Conservation (phyloP, 2,888 invertebrate species). For the Doris montereyensis region DNA sequence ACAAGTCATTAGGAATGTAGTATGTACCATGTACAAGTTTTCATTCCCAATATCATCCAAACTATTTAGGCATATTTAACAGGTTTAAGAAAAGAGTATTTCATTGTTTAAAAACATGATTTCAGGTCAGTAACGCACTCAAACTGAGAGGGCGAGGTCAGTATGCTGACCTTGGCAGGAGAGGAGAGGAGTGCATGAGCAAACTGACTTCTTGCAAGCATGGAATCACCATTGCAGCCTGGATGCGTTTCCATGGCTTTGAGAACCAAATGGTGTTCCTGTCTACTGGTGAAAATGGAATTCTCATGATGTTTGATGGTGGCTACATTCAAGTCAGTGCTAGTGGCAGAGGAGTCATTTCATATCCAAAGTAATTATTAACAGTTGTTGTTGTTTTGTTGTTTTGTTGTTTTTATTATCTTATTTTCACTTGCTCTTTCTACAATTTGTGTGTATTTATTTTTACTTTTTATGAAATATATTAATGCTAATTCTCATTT, state of each 20-base stretch:
- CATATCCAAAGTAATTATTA: conserved; percentile 21
- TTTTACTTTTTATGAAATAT: no score
- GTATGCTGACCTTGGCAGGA: conserved; percentile 65
- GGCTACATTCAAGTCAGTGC: conserved; percentile 59
- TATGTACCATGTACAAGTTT: no score
- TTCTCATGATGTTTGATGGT: conserved; percentile 60
- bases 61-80: no score
- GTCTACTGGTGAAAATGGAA: conserved; percentile 62
- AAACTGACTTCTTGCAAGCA: conserved; percentile 56
- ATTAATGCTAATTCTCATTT: conserved; percentile 37
- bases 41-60: no score
- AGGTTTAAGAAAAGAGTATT: no score
- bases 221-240: conserved; percentile 66
- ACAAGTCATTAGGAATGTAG: no score
- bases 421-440: background rate
- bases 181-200: conserved; percentile 62
- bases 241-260: conserved; percentile 63
- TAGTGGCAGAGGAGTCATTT: conserved; percentile 45
- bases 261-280: conserved; percentile 65
- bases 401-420: no score
- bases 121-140: conserved; percentile 63
- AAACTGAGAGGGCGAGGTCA: conserved; percentile 62
- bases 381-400: no score
- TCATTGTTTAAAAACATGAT: no score
- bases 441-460: background rate